Conservation (phyloP, 2,113 vertebrate genomes). For the Parus major region DNA sequence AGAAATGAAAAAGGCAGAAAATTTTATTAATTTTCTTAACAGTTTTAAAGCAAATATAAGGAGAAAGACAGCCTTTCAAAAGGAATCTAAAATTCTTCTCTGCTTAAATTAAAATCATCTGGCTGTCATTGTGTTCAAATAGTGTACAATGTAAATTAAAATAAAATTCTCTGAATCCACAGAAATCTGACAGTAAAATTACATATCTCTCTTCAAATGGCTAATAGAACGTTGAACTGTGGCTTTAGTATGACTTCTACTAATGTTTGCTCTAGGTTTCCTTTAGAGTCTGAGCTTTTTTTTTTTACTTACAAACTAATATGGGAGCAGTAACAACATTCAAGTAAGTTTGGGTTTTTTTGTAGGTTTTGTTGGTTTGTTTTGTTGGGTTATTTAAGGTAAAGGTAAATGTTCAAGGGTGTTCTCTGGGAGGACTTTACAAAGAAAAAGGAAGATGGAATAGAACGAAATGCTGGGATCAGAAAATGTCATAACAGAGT, state of each 20-base stretch:
- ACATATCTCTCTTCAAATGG: neutral
- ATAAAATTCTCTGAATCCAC: neutral
- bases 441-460: neutral
- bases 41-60: neutral
- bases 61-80: neutral
- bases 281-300: neutral
- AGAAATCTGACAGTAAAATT: neutral
- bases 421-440: neutral
- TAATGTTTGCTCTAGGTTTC: neutral
- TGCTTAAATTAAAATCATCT: neutral
- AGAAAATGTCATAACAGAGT: neutral
- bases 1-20: neutral
- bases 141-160: neutral
- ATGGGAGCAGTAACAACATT: neutral
- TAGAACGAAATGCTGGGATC: neutral
- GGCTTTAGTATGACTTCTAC: neutral
- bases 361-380: neutral
- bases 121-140: neutral
- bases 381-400: neutral
- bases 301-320: neutral
- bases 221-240: neutral
- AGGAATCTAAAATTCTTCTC: neutral
- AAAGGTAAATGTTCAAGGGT: neutral
- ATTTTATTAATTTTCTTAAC: neutral
- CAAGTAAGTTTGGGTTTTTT: rapidly evolving